phyloP scores from a whole-genome alignment of 1,140 invertebrate species.

The Thereuonema tuberculata region DNA sequence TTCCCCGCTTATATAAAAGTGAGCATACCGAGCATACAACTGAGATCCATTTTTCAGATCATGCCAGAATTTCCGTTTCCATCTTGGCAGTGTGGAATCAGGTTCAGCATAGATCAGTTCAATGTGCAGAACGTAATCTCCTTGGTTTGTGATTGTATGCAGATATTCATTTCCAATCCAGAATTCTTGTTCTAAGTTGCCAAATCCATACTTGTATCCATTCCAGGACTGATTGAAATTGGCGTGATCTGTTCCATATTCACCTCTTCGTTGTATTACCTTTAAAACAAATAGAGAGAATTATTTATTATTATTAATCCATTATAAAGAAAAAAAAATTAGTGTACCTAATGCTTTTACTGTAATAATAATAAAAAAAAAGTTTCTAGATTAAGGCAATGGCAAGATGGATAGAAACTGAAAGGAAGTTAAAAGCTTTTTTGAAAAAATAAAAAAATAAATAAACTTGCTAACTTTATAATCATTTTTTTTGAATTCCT shows the following conservation, averaged over 20 bases:
- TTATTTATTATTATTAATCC: too few species aligned
- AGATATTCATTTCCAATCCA: constrained; percentile 47
- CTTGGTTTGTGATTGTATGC: constrained; percentile 39
- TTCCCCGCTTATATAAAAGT: not conserved
- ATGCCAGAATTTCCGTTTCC: not conserved
- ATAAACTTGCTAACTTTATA: too few species aligned
- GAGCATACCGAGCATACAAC: not conserved
- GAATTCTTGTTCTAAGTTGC: constrained; percentile 46
- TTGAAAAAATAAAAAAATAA: too few species aligned
- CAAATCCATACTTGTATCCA: constrained; percentile 50
- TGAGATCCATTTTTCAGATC: not conserved
- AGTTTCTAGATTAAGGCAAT: too few species aligned
- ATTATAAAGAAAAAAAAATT: too few species aligned
- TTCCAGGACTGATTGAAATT: constrained; percentile 30
- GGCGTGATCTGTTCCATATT: not conserved
- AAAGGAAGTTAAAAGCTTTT: too few species aligned
- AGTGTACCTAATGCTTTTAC: too few species aligned
- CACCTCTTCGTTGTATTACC: not conserved
- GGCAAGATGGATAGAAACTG: too few species aligned
- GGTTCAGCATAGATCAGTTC: not conserved
- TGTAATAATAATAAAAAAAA: too few species aligned
- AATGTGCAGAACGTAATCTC: not conserved
- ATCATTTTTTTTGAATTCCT: too few species aligned
- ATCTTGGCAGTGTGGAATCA: not conserved
- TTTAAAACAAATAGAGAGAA: not conserved